Evolutionary conservation across 2,888 invertebrate species (phyloP), one percentile per base, ranked within the genome.

Genomic region (Drosophila vallismaia): DNA sequence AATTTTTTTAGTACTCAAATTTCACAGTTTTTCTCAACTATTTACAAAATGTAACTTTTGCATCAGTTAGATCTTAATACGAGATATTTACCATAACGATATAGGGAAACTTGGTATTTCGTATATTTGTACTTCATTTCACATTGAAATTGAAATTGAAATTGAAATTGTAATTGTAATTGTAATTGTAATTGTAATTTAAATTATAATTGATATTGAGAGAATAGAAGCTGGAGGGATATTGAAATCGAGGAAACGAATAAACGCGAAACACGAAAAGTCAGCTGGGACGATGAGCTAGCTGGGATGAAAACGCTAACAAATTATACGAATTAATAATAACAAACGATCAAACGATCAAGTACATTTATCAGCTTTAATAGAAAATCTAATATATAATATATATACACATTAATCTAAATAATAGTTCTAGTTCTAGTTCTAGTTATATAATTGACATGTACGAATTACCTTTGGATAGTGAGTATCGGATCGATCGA

Each of bases 351-450:
- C 56, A 71, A 76, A 81, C 70, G 85, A 84, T 77, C 72, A 58
- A 82, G 75, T 63, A 83, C 86, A 85, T 85, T 79, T 82, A 86
- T 78, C 77, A 80, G 80, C 82, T 81, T 77, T 81, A 88, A 77
- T 79, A 76, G 82, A 78, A 77, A 77, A 82, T 79, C 84, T 76
- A 83, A 82, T 77, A 68, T 36, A 53, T 62, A 71, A 45, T 44
- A 45, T 29, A 50, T 44, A 50, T 44, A 58, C 53, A 77, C 45
- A 79, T 68, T 56, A 46, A 63, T 53, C 60, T 67, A 73, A 60
- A 60, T 19, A 19, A 19, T 2, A n/a, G n/a, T n/a, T n/a, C n/a
- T 73, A 79, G 67, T 57, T 72, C 71, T 72, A 71, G 59, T 58
- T 63, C 33, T 52, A 70, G 71, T 33, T 67, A 69, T 42, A 45